Evolutionary conservation across 2,888 invertebrate species (phyloP), one percentile per base, ranked within the genome.

Genomic region (Apoda limacodes): DNA sequence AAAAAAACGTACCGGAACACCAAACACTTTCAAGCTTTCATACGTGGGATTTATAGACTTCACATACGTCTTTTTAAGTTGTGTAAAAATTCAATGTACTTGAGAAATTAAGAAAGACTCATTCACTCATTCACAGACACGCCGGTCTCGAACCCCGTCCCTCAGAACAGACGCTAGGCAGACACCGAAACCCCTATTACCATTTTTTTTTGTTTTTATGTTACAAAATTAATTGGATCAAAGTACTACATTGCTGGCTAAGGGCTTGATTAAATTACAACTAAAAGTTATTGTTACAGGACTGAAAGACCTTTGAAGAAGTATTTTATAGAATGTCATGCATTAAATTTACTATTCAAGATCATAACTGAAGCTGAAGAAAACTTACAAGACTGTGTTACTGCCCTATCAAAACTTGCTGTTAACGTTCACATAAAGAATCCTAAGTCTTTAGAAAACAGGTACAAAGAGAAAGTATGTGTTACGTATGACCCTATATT

Each of bases 261-360:
- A 25, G n/a, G n/a, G n/a, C n/a, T n/a, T n/a, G n/a, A n/a, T n/a
- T n/a, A n/a, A n/a, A n/a, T n/a, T n/a, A n/a, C n/a, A n/a, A n/a
- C n/a, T n/a, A n/a, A n/a, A n/a, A 28, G 36, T 37, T 37, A 51
- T 46, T 33, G 43, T 75, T 70, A 31, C 63, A 85, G 86, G 42
- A 72, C 78, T 24, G 76, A 72, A 45, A 66, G 67, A 35, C 60
- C 80, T 12, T 52, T 86, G 29, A 75, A 76, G 40, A 84, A 82
- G 48, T 72, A 83, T 40, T 76, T 85, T 48, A 54, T 85, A 29
- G 81, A 82, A 31, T 85, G 82, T 54, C 75, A 71, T 35, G 85
- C 83, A 6, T 50, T 86, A n/a, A 72, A 78, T 35, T 48, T 81
- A 21, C 55, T 86, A n/a, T 67, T 84, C 35, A 49, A 64, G 9